Conservation (phyloP, 2,888 invertebrate species). For the Cheilosia vernalis region DNA sequence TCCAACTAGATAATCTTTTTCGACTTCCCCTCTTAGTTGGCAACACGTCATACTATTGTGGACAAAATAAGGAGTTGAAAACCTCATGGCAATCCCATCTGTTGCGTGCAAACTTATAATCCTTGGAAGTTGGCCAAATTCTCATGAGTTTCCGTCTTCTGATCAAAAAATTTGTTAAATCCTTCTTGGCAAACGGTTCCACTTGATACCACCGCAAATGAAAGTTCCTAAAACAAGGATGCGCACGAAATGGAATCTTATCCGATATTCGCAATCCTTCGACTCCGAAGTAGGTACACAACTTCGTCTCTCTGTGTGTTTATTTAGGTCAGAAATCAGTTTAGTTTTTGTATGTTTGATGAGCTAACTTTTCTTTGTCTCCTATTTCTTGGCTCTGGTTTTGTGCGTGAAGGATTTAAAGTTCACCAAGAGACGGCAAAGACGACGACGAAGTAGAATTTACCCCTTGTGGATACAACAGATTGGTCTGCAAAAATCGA, state of each 20-base stretch:
- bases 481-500: slow-evolving; percentile 41
- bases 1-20: neutral
- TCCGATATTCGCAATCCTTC: neutral
- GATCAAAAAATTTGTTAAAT: slow-evolving; percentile 66
- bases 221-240: slow-evolving; percentile 15
- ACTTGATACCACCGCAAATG: neutral
- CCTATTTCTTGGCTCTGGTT: slow-evolving; percentile 31
- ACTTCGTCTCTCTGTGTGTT: slow-evolving; percentile 24
- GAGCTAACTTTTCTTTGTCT: slow-evolving; percentile 40
- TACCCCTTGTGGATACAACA: slow-evolving; percentile 30
- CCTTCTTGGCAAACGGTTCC: slow-evolving; percentile 51
- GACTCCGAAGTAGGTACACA: neutral
- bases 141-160: slow-evolving; percentile 36
- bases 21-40: slow-evolving; percentile 28
- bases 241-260: slow-evolving; percentile 2
- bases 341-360: slow-evolving; percentile 60
- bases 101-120: slow-evolving; percentile 68
- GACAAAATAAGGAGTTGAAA: neutral
- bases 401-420: slow-evolving; percentile 70
- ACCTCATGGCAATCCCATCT: slow-evolving; percentile 44
- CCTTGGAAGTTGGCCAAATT: slow-evolving; percentile 44
- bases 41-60: neutral
- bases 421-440: slow-evolving; percentile 39
- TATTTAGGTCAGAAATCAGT: slow-evolving; percentile 69
- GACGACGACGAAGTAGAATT: slow-evolving; percentile 19